Evolutionary conservation across 2,888 invertebrate genomes (phyloP).

Genomic region (Cetonia aurata): DNA sequence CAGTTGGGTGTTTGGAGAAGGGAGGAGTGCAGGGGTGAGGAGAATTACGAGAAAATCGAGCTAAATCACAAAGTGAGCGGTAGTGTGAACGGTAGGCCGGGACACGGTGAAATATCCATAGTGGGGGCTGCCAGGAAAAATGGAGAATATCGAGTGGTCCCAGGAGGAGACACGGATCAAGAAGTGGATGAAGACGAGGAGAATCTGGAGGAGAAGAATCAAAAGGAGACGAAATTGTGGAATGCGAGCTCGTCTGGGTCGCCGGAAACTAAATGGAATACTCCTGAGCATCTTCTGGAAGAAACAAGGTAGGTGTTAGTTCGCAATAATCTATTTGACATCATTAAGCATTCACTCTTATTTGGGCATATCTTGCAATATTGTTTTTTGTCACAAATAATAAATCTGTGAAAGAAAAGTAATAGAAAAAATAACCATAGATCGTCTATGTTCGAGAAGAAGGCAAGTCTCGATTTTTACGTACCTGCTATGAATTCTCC

Average conservation of each 20-base stretch:
- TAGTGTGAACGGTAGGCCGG: slow-evolving; percentile 49
- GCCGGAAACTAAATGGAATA: slow-evolving; percentile 56
- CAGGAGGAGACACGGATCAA: slow-evolving; percentile 72
- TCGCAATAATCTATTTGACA: too few species aligned
- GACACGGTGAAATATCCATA: slow-evolving; percentile 54
- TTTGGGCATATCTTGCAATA: too few species aligned
- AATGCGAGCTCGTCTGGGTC: slow-evolving; percentile 44
- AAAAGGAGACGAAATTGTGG: slow-evolving; percentile 62
- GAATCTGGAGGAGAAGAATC: slow-evolving; percentile 63
- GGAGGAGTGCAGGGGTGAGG: slow-evolving; percentile 67
- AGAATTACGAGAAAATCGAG: slow-evolving; percentile 85
- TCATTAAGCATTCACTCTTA: too few species aligned
- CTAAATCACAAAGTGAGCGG: slow-evolving; percentile 70
- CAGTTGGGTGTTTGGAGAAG: slow-evolving; percentile 71
- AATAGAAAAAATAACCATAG: too few species aligned
- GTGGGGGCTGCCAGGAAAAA: slow-evolving; percentile 69
- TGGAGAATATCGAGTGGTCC: slow-evolving; percentile 80
- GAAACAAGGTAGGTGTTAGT: slow-evolving; percentile 16
- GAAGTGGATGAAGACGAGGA: slow-evolving; percentile 74
- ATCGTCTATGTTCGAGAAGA: too few species aligned
- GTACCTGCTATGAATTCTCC: too few species aligned
- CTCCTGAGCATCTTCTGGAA: slow-evolving; percentile 55
- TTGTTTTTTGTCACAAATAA: too few species aligned
- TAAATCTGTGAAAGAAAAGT: too few species aligned
- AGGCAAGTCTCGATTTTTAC: too few species aligned